Conservation (phyloP, 2,888 invertebrate species). For the Nemotelus nigrinus region DNA sequence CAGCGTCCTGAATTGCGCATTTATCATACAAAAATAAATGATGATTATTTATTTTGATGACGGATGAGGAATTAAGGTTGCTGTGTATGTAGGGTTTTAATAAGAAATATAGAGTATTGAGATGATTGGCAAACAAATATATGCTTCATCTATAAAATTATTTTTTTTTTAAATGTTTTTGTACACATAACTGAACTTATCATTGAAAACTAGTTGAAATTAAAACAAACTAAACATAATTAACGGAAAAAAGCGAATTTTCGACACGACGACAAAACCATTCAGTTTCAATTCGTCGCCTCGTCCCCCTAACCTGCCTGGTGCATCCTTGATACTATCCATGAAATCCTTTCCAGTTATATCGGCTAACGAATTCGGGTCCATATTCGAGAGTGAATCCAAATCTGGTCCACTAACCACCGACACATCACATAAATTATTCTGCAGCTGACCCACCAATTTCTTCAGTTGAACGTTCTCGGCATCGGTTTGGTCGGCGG, state of each 20-base stretch:
- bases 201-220: constrained; percentile 7
- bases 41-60: no score
- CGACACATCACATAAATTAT: constrained; percentile 85
- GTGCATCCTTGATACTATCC: constrained; percentile 76
- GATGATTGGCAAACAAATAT: no score
- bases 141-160: no score
- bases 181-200: no score
- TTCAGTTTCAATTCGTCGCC: constrained; percentile 20
- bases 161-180: no score
- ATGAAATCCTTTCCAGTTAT: constrained; percentile 79
- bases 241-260: constrained; percentile 54
- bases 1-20: no score
- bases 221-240: constrained; percentile 44
- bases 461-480: constrained; percentile 72
- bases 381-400: constrained; percentile 88
- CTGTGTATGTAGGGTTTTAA: no score
- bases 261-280: constrained; percentile 56
- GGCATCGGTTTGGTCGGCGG: constrained; percentile 64
- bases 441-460: constrained; percentile 80
- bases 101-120: no score
- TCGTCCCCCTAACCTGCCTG: constrained; percentile 71
- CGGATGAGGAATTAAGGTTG: no score
- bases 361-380: constrained; percentile 86
- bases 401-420: constrained; percentile 84
- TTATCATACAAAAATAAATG: no score